Conservation (phyloP, 2,888 invertebrate species). For the Aphidius colemani region DNA sequence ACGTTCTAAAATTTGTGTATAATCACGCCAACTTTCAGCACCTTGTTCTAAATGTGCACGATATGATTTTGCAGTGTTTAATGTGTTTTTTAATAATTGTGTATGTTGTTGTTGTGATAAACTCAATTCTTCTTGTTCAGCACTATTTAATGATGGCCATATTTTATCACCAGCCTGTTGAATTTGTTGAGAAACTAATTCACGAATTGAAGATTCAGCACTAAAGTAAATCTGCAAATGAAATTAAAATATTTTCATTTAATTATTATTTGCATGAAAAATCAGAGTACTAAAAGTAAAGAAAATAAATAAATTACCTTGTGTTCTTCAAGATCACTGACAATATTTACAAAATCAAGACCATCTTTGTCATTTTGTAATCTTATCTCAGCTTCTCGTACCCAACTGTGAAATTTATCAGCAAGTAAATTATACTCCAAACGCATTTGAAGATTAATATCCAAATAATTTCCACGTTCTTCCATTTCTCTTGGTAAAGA, state of each 20-base stretch:
- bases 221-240: slow-evolving; percentile 71
- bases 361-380: slow-evolving; percentile 81
- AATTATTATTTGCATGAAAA: no score
- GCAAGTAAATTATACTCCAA: slow-evolving; percentile 78
- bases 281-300: no score
- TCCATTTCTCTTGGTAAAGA: slow-evolving; percentile 81
- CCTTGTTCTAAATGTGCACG: slow-evolving; percentile 81
- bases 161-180: slow-evolving; percentile 86
- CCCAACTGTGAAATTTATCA: slow-evolving; percentile 81
- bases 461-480: slow-evolving; percentile 79
- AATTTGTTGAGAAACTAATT: slow-evolving; percentile 79
- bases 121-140: slow-evolving; percentile 83
- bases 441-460: slow-evolving; percentile 76
- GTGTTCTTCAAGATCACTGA: slow-evolving; percentile 83
- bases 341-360: slow-evolving; percentile 85
- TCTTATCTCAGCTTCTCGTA: slow-evolving; percentile 79
- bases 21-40: slow-evolving; percentile 84
- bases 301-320: slow-evolving; percentile 57
- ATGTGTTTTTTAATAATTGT: slow-evolving; percentile 78
- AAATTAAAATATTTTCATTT: no score
- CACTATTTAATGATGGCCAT: slow-evolving; percentile 80
- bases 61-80: slow-evolving; percentile 82
- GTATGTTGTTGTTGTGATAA: slow-evolving; percentile 81
- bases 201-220: slow-evolving; percentile 77
- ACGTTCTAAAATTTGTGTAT: slow-evolving; percentile 76